A percentile compares a stretch with the other conserved stretches of the same genome.
These are phyloP conservation scores for Xylophagus ater DNA, from an alignment of 2,888 invertebrate genomes.

Conservation along the genomic window DNA sequence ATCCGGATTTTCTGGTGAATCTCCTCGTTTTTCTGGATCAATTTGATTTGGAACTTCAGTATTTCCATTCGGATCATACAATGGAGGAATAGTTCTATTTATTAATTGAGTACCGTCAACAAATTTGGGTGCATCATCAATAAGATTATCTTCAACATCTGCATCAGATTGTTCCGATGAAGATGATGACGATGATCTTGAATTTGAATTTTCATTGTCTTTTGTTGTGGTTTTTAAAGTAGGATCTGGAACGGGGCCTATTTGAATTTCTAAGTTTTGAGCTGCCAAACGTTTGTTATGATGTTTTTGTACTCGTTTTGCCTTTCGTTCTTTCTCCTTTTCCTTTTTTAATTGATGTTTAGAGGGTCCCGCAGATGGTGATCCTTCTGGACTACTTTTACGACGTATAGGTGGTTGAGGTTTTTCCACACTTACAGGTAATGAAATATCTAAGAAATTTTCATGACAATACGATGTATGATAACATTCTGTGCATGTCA, in stretches of 20 bases:
- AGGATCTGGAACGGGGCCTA: conserved; percentile 16
- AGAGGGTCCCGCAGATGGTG: conserved; percentile 31
- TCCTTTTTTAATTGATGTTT: conserved; percentile 51
- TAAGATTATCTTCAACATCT: conserved; percentile 68
- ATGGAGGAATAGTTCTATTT: conserved; percentile 12
- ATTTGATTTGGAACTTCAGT: conserved; percentile 24
- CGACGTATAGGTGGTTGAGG: conserved; percentile 58
- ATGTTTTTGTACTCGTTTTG: conserved; percentile 31
- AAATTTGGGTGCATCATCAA: conserved; percentile 40
- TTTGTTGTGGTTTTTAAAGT: conserved; percentile 12
- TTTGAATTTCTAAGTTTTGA: conserved; percentile 14
- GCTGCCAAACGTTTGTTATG: conserved; percentile 24
- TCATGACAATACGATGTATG: conserved; percentile 81
- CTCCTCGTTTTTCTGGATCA: conserved; percentile 44
- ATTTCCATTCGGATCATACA: conserved; percentile 34
- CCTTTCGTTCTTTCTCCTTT: conserved; percentile 43
- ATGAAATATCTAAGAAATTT: conserved; percentile 87
- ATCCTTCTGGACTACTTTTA: conserved; percentile 33
- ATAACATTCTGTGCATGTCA: conserved; percentile 81
- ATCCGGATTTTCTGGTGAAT: conserved; percentile 46
- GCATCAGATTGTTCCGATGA: conserved; percentile 66
- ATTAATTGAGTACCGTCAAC: conserved; percentile 24
- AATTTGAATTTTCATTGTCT: conserved; percentile 36
- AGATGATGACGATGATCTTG: conserved; percentile 29
- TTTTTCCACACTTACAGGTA: conserved; percentile 71